phyloP scores from a whole-genome alignment of 2,113 vertebrate species.

The Spizaetus ornatus region DNA sequence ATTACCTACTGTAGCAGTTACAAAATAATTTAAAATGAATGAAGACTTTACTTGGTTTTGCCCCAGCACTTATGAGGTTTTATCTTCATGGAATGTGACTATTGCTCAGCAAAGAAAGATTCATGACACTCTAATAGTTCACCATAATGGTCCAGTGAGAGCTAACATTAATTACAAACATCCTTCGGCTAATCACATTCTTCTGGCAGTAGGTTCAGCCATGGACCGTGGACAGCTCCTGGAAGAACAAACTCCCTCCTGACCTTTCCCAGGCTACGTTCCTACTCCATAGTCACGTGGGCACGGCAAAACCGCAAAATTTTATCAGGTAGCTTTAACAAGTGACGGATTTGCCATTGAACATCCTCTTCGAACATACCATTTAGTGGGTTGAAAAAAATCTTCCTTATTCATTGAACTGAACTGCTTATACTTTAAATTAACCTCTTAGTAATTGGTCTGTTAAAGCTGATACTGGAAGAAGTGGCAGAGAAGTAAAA shows the following conservation, averaged over 20 bases:
- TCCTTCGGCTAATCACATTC: neutral
- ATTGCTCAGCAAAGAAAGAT: neutral
- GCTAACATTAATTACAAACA: neutral
- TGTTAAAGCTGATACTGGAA: neutral
- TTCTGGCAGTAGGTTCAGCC: neutral
- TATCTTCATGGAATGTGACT: neutral
- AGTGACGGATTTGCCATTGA: neutral
- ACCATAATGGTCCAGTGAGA: neutral
- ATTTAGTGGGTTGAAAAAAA: neutral
- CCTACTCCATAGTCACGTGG: fast-evolving
- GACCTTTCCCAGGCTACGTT: neutral
- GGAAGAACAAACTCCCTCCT: neutral
- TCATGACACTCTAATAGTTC: neutral
- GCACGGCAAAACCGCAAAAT: neutral
- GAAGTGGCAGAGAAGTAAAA: neutral
- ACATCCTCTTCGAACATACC: neutral
- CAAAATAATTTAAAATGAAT: neutral
- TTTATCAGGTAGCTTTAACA: neutral
- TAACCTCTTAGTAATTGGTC: neutral
- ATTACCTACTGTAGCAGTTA: neutral
- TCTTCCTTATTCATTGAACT: neutral
- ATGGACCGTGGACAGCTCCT: conserved; percentile 2
- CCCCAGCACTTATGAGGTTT: neutral
- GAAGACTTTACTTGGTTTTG: neutral
- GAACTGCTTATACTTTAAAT: neutral